Evolutionary conservation across 92 coral and sea anemone genomes (phyloP), one percentile per base, ranked within the genome.

Genomic region (Desmophyllum pertusum): DNA sequence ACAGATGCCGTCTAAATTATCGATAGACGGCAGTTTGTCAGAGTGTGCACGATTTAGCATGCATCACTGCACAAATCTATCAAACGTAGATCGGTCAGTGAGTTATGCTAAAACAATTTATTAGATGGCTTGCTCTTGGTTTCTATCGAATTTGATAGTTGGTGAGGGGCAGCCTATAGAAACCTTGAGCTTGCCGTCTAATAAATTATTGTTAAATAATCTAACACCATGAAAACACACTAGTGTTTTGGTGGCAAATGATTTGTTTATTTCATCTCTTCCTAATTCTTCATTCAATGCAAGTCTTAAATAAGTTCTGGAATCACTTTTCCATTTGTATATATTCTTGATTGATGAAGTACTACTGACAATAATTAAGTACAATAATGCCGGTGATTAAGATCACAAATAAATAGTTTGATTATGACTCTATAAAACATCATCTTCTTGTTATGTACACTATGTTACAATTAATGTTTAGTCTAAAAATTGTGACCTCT

Each of bases 301-400:
- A 79, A 66, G 76, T 80, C 76, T 80, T 80, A 80, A 80, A 80
- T 80, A 80, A 23, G 57, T 37, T 25, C 19, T 48, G 66, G 51
- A 80, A 67, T 80, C 76, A 80, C 37, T 8, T 17, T 79, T 61
- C 55, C 67, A 67, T 67, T 67, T 67, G 5, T 80, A 25, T 65
- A 79, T 79, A 80, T 31, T 68, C 76, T 51, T 77, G 81, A 77
- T 39, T 61, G 71, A 77, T 55, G 81, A 77, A 77, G 70, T 21
- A 51, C 37, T 40, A n/a, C 35, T 43, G 25, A 35, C 17, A 37
- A 15, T 33, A 4, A 67, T 38, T 31, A 36, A 15, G 25, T 37
- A 19, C 10, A 6, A 65, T 36, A 67, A 37, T 38, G 18, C 45
- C n/a, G 11, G 73, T 37, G 46, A 67, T 67, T 35, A 67, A 38